A percentile compares a stretch with the other conserved stretches of the same genome.
These are phyloP conservation scores for Notarius lentiginosus DNA, from an alignment of 2,113 vertebrate genomes.

Conservation along the genomic window DNA sequence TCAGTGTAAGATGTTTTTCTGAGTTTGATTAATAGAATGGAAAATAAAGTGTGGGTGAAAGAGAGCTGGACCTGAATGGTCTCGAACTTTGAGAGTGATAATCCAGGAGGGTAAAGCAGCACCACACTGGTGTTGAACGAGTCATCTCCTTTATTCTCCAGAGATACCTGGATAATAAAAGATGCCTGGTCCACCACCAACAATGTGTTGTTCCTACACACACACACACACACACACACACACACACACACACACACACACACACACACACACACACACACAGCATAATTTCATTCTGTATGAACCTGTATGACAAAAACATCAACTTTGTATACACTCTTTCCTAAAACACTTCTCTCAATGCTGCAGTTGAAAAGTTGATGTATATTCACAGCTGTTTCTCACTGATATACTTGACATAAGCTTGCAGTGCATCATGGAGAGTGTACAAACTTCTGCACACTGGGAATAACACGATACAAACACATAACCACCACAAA, in stretches of 20 bases:
- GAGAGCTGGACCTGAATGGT: slow-evolving; percentile 50
- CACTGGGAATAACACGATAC: not conserved
- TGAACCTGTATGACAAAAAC: too few relatives aligned
- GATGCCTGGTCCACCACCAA: slow-evolving; percentile 63
- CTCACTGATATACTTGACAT: not conserved
- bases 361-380: not conserved
- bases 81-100: slow-evolving; percentile 69
- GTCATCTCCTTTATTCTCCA: slow-evolving; percentile 69
- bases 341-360: too few relatives aligned
- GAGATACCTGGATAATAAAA: slow-evolving; percentile 57
- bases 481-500: not conserved
- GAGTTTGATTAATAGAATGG: not conserved
- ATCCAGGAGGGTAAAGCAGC: slow-evolving; percentile 63
- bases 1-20: not conserved
- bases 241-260: too few relatives aligned
- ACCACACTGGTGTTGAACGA: slow-evolving; percentile 72
- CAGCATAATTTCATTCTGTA: too few relatives aligned
- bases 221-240: slow-evolving; percentile 18
- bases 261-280: too few relatives aligned
- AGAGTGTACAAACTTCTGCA: not conserved
- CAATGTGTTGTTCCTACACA: slow-evolving; percentile 58
- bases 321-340: too few relatives aligned
- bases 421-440: not conserved
- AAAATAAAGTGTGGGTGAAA: not conserved
- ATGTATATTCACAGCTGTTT: not conserved